phyloP scores from a whole-genome alignment of 2,113 vertebrate genomes.

The Talpa occidentalis region DNA sequence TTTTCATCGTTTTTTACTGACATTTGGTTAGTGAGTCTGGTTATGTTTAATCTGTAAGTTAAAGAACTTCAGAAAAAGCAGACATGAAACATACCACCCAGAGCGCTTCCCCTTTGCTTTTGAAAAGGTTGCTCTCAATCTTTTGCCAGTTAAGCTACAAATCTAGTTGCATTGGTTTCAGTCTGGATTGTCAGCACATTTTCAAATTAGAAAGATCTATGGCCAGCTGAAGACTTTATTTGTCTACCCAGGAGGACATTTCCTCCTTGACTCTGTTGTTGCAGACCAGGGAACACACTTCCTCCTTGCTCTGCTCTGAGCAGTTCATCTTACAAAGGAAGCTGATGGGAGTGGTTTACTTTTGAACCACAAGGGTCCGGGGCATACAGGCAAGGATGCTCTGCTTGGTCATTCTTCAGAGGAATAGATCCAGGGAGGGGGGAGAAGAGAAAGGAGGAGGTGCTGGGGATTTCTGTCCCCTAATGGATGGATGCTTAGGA shows the following conservation, averaged over 20 bases:
- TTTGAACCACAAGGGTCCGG: neutral
- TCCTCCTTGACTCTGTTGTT: neutral
- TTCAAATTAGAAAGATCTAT: constrained; percentile 4
- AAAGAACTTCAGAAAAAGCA: neutral
- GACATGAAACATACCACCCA: neutral
- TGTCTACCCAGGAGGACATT: neutral
- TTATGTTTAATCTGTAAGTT: neutral
- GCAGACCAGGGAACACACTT: neutral
- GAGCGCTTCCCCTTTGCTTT: constrained; percentile 25
- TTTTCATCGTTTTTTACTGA: constrained; percentile 3
- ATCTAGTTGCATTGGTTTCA: neutral
- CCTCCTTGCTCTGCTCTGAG: neutral
- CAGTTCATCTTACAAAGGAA: neutral
- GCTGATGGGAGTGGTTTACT: neutral
- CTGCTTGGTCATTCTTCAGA: neutral
- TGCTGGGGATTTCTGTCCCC: neutral
- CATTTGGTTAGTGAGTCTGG: neutral
- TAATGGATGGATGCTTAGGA: neutral
- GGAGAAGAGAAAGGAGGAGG: neutral
- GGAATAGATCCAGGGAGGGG: neutral
- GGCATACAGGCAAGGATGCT: neutral
- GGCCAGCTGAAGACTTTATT: neutral
- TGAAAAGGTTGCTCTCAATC: neutral
- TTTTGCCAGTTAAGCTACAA: neutral
- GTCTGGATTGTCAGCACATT: neutral